A percentile compares a stretch with the other conserved stretches of the same genome.
Conservation (phyloP, 1,140 invertebrate genomes). For the Drosophila fuyamai region DNA sequence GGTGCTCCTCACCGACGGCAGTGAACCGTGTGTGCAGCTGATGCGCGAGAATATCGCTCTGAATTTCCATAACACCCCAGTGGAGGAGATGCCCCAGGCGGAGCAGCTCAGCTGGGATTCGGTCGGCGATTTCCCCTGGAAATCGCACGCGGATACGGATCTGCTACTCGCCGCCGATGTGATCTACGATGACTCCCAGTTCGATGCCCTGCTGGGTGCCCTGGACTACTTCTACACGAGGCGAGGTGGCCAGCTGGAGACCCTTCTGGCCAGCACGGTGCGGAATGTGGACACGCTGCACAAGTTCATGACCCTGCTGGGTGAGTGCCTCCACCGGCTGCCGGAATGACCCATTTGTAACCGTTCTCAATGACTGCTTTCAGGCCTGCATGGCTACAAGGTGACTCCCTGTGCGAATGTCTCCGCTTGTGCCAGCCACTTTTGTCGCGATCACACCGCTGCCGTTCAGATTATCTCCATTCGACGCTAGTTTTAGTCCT, state of each 20-base stretch:
- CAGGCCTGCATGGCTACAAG: constrained; percentile 42
- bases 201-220: constrained; percentile 52
- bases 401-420: constrained; percentile 70
- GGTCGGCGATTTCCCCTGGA: constrained; percentile 41
- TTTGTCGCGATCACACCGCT: constrained; percentile 67
- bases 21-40: constrained; percentile 64
- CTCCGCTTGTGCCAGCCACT: constrained; percentile 56
- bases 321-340: constrained; percentile 34
- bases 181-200: constrained; percentile 74
- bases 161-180: constrained; percentile 77
- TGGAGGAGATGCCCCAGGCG: constrained; percentile 19
- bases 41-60: constrained; percentile 68
- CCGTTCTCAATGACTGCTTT: too few species aligned
- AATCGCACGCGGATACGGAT: constrained; percentile 26
- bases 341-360: too few species aligned
- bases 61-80: constrained; percentile 46
- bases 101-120: constrained; percentile 60
- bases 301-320: constrained; percentile 60
- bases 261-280: constrained; percentile 76
- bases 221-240: constrained; percentile 62
- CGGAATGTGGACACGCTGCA: constrained; percentile 73
- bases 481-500: constrained; percentile 47
- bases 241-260: constrained; percentile 39
- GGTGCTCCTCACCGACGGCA: constrained; percentile 77
- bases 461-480: constrained; percentile 71